A percentile compares a stretch with the other conserved stretches of the same genome.
Evolutionary conservation across 2,113 vertebrate genomes (phyloP).

Genomic region (Brachyhypopomus gauderio): DNA sequence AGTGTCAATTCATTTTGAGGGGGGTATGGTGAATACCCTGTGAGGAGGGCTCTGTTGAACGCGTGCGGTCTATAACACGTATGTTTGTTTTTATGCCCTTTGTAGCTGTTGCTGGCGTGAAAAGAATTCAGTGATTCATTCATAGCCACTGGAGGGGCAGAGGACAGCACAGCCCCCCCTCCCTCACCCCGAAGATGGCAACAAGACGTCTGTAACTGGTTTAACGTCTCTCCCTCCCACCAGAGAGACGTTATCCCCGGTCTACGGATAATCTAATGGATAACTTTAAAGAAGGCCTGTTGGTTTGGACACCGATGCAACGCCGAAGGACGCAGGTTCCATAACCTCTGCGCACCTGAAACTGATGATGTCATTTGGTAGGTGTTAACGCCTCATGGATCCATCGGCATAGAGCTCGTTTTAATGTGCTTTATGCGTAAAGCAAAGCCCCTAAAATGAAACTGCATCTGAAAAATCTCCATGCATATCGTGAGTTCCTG

Average conservation of each 20-base stretch:
- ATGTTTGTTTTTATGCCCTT: slow-evolving; percentile 50
- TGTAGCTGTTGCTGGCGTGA: slow-evolving; percentile 64
- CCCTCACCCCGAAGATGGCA: slow-evolving; percentile 66
- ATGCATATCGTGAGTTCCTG: slow-evolving; percentile 22
- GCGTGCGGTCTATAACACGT: slow-evolving; percentile 45
- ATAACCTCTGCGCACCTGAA: slow-evolving; percentile 42
- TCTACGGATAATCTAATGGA: slow-evolving; percentile 46
- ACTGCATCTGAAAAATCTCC: not conserved
- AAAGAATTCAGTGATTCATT: slow-evolving; percentile 63
- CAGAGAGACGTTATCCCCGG: slow-evolving; percentile 51
- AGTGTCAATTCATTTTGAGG: not conserved
- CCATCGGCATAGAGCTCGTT: not conserved
- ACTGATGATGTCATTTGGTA: not conserved
- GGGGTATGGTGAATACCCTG: not conserved
- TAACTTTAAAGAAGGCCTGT: not conserved
- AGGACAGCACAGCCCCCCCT: slow-evolving; percentile 48
- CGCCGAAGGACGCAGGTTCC: slow-evolving; percentile 19
- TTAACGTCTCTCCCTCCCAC: slow-evolving; percentile 55
- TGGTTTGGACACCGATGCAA: slow-evolving; percentile 17
- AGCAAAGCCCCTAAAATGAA: slow-evolving; percentile 28
- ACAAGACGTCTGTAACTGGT: slow-evolving; percentile 60
- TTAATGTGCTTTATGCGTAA: not conserved
- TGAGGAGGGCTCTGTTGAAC: not conserved
- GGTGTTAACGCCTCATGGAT: slow-evolving; percentile 4
- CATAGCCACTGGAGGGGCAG: slow-evolving; percentile 56